Evolutionary conservation across 2,797 vertebrate genomes (phyloP), one percentile per base, ranked within the genome.

Genomic region (Uromys caudimaculatus): DNA sequence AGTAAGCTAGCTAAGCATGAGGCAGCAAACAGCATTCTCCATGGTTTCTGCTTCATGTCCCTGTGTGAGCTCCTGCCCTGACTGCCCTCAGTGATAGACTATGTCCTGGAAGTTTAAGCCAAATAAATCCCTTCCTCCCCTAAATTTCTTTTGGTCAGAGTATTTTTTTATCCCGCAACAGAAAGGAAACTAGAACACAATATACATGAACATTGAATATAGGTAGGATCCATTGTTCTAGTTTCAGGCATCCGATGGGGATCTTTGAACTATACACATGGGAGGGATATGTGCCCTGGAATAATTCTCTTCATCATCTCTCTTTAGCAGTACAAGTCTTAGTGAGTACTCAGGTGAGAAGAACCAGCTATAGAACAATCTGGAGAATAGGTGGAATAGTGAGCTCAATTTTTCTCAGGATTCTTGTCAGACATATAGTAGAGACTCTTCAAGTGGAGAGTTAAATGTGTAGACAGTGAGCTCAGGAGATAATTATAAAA

Each of bases 341-440:
- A 11, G 47, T 84, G 69, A 64, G 2, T 67, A 89, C 76, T 75
- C 64, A 24, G 54, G 23, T 67, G 44, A 95, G 58, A 44, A 94
- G 47, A 56, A 79, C 81, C 79, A 24, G 12, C 41, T 64, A 0
- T 79, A 38, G 35, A 93, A 56, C 7, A 35, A 3, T 84, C 47
- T 67, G 17, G 82, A 44, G 5, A 67, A 19, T 56, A 9, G 79
- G 35, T 44, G 17, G 6, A 19, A 44, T 16, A 13, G 62, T 93
- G 54, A 88, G 13, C 10, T 96, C 56, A 84, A 14, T 81, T 96
- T 93, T 90, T 35, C 81, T 90, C 89, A 41, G 85, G 50, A 90
- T 84, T 6, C 24, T 85, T 64, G 0, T 75, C 87, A 90, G 87
- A 95, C 35, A 47, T 60, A 17, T 13, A 29, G 21, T 83, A 32